Evolutionary conservation across 2,888 invertebrate species (phyloP), one percentile per base, ranked within the genome.

Genomic region (Eilema caniola): DNA sequence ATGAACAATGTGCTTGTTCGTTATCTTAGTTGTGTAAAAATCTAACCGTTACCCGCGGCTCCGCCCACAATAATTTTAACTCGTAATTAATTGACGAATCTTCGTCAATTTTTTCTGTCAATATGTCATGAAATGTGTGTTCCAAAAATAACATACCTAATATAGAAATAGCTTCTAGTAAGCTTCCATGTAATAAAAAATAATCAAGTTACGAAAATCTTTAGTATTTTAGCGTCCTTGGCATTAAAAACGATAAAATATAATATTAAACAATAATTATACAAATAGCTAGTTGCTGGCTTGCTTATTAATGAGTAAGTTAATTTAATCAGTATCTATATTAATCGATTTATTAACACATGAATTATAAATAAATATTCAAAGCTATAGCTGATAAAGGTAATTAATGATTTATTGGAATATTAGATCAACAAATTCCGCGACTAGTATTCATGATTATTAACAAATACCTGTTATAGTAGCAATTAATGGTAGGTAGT

Each of bases 281-380:
- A 47, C 5, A 47, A 20, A 47, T 3, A 20, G 47, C 47, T 47
- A 47, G 47, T 20, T 5, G 47, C 12, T 20, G 7, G 47, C 47
- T 47, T 20, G 47, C 8, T 53, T n/a, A 53, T 53, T 53, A 53
- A 53, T 53, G 53, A 53, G n/a, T n/a, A n/a, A 53, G n/a, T 53
- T 53, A 53, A 53, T 53, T n/a, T 53, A 53, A 53, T n/a, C 53
- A 53, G 20, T 53, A 53, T n/a, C n/a, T 53, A n/a, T 53, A 53
- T 53, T 53, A 53, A 53, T 53, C 53, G n/a, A 53, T 53, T 53
- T 53, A 53, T n/a, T 53, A 53, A 53, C 53, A n/a, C n/a, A 5
- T n/a, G 10, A n/a, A 53, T 53, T 2, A 53, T 53, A n/a, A 53
- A 53, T 53, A n/a, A 53, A 53, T 53, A n/a, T 53, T 53, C n/a